These are phyloP conservation scores for Pseudomugil gertrudae DNA, from an alignment of 2,797 vertebrate genomes.

Conservation along the genomic window DNA sequence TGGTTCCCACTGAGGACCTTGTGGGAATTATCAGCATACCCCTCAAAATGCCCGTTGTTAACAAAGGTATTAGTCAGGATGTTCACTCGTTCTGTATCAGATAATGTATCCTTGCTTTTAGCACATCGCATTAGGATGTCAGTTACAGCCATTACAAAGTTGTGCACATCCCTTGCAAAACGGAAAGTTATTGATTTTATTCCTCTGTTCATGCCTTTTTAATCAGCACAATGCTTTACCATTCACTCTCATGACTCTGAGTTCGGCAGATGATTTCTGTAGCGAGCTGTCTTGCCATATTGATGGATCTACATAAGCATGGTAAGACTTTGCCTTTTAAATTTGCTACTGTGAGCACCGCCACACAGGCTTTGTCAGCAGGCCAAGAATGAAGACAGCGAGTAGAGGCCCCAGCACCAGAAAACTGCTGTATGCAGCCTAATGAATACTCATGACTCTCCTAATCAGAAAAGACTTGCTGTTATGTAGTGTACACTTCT, in stretches of 20 bases:
- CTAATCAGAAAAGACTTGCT: conserved; percentile 54
- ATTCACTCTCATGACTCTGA: conserved; percentile 56
- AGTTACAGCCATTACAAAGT: conserved; percentile 23
- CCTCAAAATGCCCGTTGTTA: conserved; percentile 89
- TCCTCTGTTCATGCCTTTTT: conserved; percentile 67
- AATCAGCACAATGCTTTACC: conserved; percentile 67
- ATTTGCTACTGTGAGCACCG: conserved; percentile 56
- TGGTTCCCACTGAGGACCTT: conserved; percentile 96
- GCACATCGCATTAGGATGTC: neutral
- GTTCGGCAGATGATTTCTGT: conserved; percentile 66
- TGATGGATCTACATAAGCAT: conserved; percentile 70
- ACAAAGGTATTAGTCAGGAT: conserved; percentile 87
- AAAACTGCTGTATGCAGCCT: conserved; percentile 38
- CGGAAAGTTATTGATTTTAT: conserved; percentile 61
- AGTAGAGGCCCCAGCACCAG: conserved; percentile 24
- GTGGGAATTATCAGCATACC: conserved; percentile 98
- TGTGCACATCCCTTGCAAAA: conserved; percentile 32
- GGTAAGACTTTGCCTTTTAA: conserved; percentile 45
- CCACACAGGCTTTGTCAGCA: conserved; percentile 51
- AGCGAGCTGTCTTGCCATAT: conserved; percentile 60
- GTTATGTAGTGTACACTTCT: conserved; percentile 38
- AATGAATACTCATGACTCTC: conserved; percentile 60
- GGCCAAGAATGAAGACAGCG: conserved; percentile 39
- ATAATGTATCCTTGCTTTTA: conserved; percentile 12
- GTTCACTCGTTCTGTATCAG: neutral